Percentiles rank a stretch among this genome's conserved stretches.
Conservation (phyloP, 2,888 invertebrate species). For the Myopa tessellatipennis region DNA sequence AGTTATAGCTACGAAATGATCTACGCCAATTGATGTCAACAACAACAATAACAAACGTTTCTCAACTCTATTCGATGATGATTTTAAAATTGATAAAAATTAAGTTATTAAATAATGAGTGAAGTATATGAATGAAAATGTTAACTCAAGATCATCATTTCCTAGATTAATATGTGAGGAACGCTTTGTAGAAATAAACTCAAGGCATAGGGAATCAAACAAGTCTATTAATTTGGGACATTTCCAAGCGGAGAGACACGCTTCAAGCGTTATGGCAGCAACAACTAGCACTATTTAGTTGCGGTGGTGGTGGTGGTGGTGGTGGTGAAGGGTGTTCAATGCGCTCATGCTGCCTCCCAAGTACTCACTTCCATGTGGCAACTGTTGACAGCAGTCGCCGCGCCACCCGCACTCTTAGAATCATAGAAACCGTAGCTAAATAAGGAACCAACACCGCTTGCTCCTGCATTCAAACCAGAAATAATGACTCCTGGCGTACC, state of each 20-base stretch:
- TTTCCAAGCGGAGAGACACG: not conserved
- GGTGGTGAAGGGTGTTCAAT: no score
- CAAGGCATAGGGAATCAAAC: not conserved
- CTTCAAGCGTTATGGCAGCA: constrained; percentile 5
- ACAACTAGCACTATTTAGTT: constrained; percentile 13
- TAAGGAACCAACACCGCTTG: constrained; percentile 33
- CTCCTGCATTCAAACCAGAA: constrained; percentile 48
- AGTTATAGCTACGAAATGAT: no score
- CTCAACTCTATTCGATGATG: no score
- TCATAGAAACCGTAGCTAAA: constrained; percentile 52
- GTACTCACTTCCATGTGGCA: constrained; percentile 64
- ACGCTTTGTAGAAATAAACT: no score
- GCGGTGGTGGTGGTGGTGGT: not conserved
- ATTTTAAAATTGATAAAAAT: no score
- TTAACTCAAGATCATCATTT: no score
- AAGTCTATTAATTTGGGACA: not conserved
- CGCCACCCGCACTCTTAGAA: constrained; percentile 39
- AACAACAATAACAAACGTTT: no score
- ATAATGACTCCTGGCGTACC: constrained; percentile 61
- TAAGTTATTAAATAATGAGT: no score
- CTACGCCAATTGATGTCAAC: no score
- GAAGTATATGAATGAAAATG: no score
- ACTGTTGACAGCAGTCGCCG: constrained; percentile 42
- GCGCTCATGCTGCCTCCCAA: not conserved
- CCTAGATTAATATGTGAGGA: no score